Conservation (phyloP, 2,888 invertebrate genomes). For the Luperina nickerlii region DNA sequence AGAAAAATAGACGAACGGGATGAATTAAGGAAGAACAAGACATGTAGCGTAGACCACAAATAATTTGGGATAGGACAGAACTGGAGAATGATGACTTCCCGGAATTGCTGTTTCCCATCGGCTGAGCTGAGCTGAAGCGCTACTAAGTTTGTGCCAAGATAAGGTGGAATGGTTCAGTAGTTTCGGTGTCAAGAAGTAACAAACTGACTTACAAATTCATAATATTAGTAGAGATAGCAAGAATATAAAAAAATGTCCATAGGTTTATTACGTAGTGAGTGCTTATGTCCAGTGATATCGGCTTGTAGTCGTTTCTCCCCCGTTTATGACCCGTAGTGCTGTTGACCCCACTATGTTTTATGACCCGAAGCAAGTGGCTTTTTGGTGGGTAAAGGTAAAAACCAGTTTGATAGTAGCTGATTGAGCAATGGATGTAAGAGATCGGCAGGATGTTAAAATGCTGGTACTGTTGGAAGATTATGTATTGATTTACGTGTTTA, state of each 20-base stretch:
- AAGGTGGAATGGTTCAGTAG: background rate
- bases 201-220: background rate
- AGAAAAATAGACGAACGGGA: background rate
- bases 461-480: too few relatives aligned
- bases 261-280: slow-evolving; percentile 60
- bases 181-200: background rate
- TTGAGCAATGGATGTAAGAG: slow-evolving; percentile 1
- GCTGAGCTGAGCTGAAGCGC: background rate
- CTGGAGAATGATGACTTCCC: too few relatives aligned
- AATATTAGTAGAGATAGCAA: slow-evolving; percentile 12
- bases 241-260: slow-evolving; percentile 56
- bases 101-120: too few relatives aligned
- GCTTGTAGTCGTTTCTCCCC: slow-evolving; percentile 39
- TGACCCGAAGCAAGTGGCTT: slow-evolving; percentile 42
- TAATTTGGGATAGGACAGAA: background rate
- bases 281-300: slow-evolving; percentile 48
- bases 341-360: slow-evolving; percentile 59
- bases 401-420: slow-evolving; percentile 6
- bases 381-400: slow-evolving; percentile 45
- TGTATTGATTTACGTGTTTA: too few relatives aligned
- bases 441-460: background rate
- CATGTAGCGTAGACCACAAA: background rate
- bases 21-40: background rate
- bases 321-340: slow-evolving; percentile 55
- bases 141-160: background rate